Evolutionary conservation across 2,888 invertebrate genomes (phyloP).

Genomic region (Eueremaeus valkanovi): DNA sequence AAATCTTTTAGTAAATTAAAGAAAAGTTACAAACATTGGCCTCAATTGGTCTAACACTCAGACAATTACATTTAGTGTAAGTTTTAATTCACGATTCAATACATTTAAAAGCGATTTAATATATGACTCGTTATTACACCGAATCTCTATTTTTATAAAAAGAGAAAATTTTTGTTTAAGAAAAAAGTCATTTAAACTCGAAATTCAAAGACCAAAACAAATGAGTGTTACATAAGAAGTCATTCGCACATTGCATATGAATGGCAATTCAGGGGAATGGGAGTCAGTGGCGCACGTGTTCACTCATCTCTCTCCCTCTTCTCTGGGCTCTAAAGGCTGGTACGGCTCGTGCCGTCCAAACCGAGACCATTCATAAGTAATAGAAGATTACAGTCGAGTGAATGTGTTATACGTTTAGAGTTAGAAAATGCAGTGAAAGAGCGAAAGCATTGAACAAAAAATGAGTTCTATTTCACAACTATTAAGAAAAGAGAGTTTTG

Average conservation of each 20-base stretch:
- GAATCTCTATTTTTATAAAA: not conserved
- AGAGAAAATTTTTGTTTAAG: not conserved
- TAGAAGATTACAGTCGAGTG: not conserved
- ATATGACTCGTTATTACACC: not conserved
- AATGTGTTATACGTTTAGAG: too few species aligned
- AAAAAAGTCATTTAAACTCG: not conserved
- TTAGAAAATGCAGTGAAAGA: not conserved
- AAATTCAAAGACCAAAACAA: not conserved
- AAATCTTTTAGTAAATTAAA: too few species aligned
- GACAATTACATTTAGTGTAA: too few species aligned
- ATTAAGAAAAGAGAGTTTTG: too few species aligned
- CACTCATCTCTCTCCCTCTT: not conserved
- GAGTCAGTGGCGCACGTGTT: not conserved
- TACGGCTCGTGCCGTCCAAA: not conserved
- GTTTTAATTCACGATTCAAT: too few species aligned
- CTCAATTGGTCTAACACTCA: too few species aligned
- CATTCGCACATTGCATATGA: not conserved
- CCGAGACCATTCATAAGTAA: too few species aligned
- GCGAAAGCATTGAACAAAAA: not conserved
- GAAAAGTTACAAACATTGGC: too few species aligned
- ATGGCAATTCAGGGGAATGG: not conserved
- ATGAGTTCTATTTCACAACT: not conserved
- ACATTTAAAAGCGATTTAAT: not conserved
- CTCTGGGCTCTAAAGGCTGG: too few species aligned
- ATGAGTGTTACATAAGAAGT: constrained; percentile 1